These are phyloP conservation scores for Lymantria dispar DNA, from an alignment of 2,888 invertebrate genomes.

Conservation along the genomic window DNA sequence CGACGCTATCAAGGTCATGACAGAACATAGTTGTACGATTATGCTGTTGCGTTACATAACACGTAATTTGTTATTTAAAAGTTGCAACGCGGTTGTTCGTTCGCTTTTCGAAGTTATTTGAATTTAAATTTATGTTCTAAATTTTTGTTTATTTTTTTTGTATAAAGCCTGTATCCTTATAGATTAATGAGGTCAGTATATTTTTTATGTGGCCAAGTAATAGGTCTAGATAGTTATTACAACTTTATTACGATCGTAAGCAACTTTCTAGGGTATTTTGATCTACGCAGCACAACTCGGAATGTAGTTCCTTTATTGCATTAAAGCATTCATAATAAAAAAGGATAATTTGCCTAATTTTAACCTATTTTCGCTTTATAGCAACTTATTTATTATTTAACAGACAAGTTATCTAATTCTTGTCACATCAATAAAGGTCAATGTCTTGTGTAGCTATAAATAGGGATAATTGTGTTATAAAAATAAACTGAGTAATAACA, in stretches of 20 bases:
- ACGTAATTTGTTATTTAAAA: slow-evolving; percentile 31
- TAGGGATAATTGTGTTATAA: slow-evolving; percentile 29
- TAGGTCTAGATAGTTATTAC: no score
- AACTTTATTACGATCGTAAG: no score
- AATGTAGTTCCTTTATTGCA: no score
- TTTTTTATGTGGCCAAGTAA: no score
- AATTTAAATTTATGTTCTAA: neutral
- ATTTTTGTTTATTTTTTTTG: neutral
- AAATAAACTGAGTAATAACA: slow-evolving; percentile 15
- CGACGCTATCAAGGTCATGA: slow-evolving; percentile 48
- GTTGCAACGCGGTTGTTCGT: slow-evolving; percentile 8
- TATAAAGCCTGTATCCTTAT: no score
- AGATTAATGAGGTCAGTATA: no score
- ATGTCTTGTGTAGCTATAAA: slow-evolving; percentile 19
- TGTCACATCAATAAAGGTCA: slow-evolving; percentile 20
- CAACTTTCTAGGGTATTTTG: no score
- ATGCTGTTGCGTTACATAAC: slow-evolving; percentile 50
- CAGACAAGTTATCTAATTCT: slow-evolving; percentile 4
- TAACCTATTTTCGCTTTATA: no score
- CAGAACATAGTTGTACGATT: slow-evolving; percentile 45
- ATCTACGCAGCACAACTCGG: no score
- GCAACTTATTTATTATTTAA: no score
- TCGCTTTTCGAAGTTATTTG: slow-evolving; percentile 14
- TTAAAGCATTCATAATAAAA: no score
- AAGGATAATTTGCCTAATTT: no score